Conservation (phyloP, 2,113 vertebrate species). For the Leptobrachium leishanense region DNA sequence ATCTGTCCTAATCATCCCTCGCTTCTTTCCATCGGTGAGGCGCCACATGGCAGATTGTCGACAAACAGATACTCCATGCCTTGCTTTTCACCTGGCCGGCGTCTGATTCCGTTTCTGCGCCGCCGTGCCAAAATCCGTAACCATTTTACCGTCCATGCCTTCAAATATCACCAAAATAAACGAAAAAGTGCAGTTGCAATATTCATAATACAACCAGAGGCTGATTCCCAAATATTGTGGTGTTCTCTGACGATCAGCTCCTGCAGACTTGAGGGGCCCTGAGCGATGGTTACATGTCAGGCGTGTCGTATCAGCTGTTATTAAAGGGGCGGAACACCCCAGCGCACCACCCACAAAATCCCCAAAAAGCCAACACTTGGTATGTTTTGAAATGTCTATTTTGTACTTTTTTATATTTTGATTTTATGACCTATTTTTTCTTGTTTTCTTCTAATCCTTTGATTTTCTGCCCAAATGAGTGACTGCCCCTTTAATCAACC, state of each 20-base stretch:
- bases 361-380: no score
- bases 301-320: neutral
- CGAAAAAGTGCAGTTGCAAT: constrained; percentile 25
- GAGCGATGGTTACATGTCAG: neutral
- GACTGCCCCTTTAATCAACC: neutral
- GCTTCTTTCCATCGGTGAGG: no score
- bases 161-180: neutral
- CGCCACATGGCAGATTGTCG: neutral
- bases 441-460: neutral
- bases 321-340: neutral
- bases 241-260: constrained; percentile 50
- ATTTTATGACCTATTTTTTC: neutral
- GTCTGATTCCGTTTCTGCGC: no score
- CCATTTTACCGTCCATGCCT: no score
- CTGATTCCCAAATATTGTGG: constrained; percentile 47
- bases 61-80: neutral
- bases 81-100: no score
- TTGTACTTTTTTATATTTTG: no score
- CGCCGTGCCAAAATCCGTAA: no score
- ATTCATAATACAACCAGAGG: neutral
- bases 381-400: no score
- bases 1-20: no score
- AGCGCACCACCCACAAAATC: no score
- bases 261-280: constrained; percentile 31
- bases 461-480: neutral